These are phyloP conservation scores for Bos javanicus DNA, from an alignment of 2,113 vertebrate species.

Conservation along the genomic window DNA sequence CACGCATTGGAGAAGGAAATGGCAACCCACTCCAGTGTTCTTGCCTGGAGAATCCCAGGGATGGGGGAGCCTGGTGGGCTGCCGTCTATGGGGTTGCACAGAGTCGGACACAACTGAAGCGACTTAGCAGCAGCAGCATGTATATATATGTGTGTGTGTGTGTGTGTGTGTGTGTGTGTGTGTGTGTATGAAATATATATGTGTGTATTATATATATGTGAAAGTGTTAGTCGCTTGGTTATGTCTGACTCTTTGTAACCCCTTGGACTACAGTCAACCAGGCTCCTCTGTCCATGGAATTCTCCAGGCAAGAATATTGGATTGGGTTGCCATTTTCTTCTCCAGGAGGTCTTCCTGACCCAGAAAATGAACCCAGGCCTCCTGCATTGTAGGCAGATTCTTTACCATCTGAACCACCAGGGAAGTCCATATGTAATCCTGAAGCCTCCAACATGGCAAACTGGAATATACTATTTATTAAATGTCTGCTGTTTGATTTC, in stretches of 20 bases:
- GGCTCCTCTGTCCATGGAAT: not conserved
- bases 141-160: rapidly evolving
- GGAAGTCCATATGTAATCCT: not conserved
- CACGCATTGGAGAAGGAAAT: too few species aligned
- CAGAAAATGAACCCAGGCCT: not conserved
- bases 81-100: too few species aligned
- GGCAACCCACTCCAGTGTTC: too few species aligned
- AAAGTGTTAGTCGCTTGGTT: not conserved
- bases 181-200: not conserved
- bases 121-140: too few species aligned
- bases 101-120: too few species aligned
- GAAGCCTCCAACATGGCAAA: not conserved
- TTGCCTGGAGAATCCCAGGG: too few species aligned
- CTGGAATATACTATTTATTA: not conserved
- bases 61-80: too few species aligned
- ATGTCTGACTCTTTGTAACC: not conserved
- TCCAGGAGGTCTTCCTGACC: not conserved
- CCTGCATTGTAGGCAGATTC: not conserved
- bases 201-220: not conserved
- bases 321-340: not conserved
- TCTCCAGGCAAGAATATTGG: not conserved
- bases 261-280: not conserved
- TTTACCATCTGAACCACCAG: not conserved
- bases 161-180: not conserved
- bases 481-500: not conserved